Percentiles rank a stretch among this genome's conserved stretches.
Conservation (phyloP, 1,140 invertebrate species). For the Pentalonia nigronervosa region DNA sequence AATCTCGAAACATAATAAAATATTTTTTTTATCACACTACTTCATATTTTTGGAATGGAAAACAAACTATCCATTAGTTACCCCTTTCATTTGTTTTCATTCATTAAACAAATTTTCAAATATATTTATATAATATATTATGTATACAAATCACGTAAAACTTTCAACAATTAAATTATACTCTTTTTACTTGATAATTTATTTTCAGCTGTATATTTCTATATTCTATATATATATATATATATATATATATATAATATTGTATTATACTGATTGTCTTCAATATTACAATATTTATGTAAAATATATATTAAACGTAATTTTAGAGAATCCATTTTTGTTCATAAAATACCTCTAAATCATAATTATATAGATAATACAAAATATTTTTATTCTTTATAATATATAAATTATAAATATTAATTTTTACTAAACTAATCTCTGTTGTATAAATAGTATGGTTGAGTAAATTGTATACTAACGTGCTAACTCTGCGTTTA, state of each 20-base stretch:
- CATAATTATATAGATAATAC: too few species aligned
- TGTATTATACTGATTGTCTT: neutral
- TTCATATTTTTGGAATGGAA: neutral
- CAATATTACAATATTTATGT: neutral
- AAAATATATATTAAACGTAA: neutral
- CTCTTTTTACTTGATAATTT: neutral
- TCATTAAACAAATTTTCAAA: neutral
- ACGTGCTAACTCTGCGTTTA: too few species aligned
- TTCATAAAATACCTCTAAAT: neutral
- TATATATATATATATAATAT: too few species aligned
- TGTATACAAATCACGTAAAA: constrained; percentile 7
- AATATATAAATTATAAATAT: too few species aligned
- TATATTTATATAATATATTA: neutral
- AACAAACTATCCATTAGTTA: neutral
- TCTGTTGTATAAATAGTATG: too few species aligned
- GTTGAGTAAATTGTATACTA: too few species aligned
- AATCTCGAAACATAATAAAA: neutral
- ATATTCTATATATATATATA: neutral
- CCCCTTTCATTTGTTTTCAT: neutral
- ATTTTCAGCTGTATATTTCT: neutral
- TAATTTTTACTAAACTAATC: too few species aligned
- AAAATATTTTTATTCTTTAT: too few species aligned
- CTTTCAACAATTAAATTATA: neutral
- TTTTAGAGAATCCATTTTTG: neutral
- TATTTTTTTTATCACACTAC: neutral